Evolutionary conservation across 2,797 vertebrate species (phyloP).

Genomic region (Limnodromus scolopaceus): DNA sequence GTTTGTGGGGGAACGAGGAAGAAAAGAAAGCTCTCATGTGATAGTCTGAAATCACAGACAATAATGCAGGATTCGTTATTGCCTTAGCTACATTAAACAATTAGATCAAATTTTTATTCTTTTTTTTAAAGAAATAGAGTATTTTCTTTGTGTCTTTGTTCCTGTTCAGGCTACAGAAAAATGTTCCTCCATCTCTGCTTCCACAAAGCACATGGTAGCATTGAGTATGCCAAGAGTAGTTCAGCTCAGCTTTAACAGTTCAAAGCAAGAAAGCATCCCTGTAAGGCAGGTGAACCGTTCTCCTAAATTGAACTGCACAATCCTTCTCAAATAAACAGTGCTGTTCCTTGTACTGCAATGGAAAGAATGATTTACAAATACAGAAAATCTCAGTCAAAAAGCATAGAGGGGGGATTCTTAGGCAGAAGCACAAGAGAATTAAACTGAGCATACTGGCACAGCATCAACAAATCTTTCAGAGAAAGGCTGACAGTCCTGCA

Average conservation of each 20-base stretch:
- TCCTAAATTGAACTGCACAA: not conserved
- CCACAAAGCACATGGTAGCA: not conserved
- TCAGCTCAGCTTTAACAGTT: not conserved
- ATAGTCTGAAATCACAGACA: not conserved
- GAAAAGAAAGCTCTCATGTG: not conserved
- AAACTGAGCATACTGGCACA: conserved; percentile 34
- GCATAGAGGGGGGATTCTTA: not conserved
- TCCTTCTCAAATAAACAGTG: not conserved
- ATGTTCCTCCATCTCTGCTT: not conserved
- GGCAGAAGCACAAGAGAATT: conserved; percentile 32
- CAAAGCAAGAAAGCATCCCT: not conserved
- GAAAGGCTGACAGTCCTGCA: conserved; percentile 46
- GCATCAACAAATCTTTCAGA: conserved; percentile 49
- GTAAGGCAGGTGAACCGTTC: not conserved
- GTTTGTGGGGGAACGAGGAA: not conserved
- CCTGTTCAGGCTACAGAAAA: not conserved
- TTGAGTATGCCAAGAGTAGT: not conserved
- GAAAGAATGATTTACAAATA: not conserved
- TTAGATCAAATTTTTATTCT: not conserved
- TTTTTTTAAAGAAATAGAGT: not conserved
- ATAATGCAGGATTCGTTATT: not conserved
- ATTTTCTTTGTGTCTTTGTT: not conserved
- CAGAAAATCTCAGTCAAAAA: not conserved
- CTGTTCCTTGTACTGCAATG: not conserved
- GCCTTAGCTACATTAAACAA: not conserved